A percentile compares a stretch with the other conserved stretches of the same genome.
phyloP scores from a whole-genome alignment of 2,888 invertebrate genomes.

The Drosophila paracracens region DNA sequence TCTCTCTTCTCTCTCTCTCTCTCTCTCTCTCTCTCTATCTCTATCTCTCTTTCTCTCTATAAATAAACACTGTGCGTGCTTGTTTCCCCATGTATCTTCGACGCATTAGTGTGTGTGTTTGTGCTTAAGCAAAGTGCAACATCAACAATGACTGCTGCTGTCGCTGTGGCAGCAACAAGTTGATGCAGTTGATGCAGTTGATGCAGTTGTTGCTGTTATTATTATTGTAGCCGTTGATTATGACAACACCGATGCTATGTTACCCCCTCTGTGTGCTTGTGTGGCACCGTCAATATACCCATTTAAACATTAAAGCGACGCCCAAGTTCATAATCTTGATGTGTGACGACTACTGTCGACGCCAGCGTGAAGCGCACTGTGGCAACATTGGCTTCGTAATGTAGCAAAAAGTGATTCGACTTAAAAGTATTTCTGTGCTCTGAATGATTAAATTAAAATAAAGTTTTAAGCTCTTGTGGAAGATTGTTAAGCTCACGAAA shows the following conservation, averaged over 20 bases:
- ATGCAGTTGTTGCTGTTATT: constrained; percentile 33
- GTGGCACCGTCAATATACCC: constrained; percentile 52
- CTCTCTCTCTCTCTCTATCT: background rate
- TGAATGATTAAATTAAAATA: too few species aligned
- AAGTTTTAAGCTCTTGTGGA: background rate
- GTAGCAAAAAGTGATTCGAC: background rate
- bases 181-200: constrained; percentile 36
- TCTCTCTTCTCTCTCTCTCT: background rate
- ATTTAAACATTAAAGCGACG: constrained; percentile 53
- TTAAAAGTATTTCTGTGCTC: background rate
- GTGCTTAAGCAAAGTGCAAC: constrained; percentile 66
- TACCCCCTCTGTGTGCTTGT: background rate
- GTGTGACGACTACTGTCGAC: constrained; percentile 30
- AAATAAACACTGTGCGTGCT: constrained; percentile 60
- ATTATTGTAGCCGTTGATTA: constrained; percentile 67
- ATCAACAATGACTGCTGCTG: constrained; percentile 49
- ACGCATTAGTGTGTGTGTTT: constrained; percentile 12
- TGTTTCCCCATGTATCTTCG: constrained; percentile 14
- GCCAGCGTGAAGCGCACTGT: constrained; percentile 35
- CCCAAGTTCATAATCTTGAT: constrained; percentile 62
- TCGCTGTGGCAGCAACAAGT: constrained; percentile 58
- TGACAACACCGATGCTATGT: constrained; percentile 66
- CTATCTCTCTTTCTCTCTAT: constrained; percentile 14
- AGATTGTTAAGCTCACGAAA: background rate
- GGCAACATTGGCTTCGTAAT: constrained; percentile 13